phyloP scores from a whole-genome alignment of 2,113 vertebrate genomes.

The Lonchura striata region DNA sequence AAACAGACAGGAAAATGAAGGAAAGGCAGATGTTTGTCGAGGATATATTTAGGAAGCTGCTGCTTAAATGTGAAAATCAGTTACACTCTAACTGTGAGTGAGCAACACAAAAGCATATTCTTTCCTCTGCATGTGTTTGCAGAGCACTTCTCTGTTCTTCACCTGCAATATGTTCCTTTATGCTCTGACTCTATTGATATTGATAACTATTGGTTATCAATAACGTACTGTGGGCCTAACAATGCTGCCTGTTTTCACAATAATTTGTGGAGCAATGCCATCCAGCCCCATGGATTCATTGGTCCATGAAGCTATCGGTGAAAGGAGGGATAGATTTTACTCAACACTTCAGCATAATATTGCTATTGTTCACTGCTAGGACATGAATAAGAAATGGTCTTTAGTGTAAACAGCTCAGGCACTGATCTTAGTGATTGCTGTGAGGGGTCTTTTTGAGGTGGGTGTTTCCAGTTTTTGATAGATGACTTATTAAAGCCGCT shows the following conservation, averaged over 20 bases:
- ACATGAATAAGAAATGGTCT: constrained; percentile 33
- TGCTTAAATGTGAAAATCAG: constrained; percentile 22
- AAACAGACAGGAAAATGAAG: not conserved
- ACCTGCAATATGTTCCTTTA: not conserved
- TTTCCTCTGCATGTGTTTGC: constrained; percentile 18
- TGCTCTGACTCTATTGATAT: not conserved
- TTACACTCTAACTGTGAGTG: constrained; percentile 44
- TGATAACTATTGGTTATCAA: constrained; percentile 18
- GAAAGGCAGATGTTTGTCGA: constrained; percentile 9
- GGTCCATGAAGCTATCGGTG: constrained; percentile 28
- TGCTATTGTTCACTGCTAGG: constrained; percentile 46
- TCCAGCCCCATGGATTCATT: constrained; percentile 30
- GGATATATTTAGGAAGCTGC: not conserved
- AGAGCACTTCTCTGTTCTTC: constrained; percentile 47
- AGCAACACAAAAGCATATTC: constrained; percentile 3
- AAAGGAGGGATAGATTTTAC: constrained; percentile 66
- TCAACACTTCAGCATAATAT: constrained; percentile 61
- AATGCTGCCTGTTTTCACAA: constrained; percentile 35
- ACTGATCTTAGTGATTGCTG: not conserved
- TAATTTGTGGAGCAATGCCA: constrained; percentile 44
- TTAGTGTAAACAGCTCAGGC: constrained; percentile 52
- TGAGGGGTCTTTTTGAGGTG: constrained; percentile 42
- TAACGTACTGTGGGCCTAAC: constrained; percentile 25
- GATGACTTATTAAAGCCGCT: constrained; percentile 54
- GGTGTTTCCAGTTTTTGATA: constrained; percentile 52